Conservation (phyloP, 2,113 vertebrate genomes). For the Azemiops feae region DNA sequence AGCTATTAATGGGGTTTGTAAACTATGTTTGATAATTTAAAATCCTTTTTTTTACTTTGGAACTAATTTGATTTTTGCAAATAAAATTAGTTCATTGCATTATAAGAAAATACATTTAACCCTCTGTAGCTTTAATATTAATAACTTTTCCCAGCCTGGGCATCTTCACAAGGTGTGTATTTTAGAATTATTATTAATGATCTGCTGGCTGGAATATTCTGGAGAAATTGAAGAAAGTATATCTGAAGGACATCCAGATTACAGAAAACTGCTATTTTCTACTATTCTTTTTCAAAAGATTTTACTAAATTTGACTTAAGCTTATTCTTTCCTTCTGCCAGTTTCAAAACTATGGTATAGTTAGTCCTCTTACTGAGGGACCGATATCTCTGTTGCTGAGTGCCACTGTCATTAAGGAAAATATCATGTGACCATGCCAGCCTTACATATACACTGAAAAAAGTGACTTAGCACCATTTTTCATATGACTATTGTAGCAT, state of each 20-base stretch:
- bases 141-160: neutral
- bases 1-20: constrained; percentile 17
- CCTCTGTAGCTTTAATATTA: neutral
- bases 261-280: neutral
- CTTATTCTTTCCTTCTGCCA: constrained; percentile 11
- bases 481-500: neutral
- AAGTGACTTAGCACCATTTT: neutral
- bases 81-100: constrained; percentile 31
- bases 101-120: constrained; percentile 18
- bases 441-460: neutral
- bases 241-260: neutral
- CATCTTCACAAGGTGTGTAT: neutral
- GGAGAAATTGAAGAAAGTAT: neutral
- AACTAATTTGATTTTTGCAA: neutral
- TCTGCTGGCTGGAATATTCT: neutral
- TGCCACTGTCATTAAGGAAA: neutral
- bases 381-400: neutral
- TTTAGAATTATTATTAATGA: neutral
- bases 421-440: neutral
- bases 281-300: constrained; percentile 1
- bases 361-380: neutral
- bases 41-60: constrained; percentile 10
- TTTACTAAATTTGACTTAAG: neutral
- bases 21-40: neutral
- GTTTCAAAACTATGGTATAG: neutral